phyloP scores from a whole-genome alignment of 2,797 vertebrate species.

The Lutjanus campechanus region DNA sequence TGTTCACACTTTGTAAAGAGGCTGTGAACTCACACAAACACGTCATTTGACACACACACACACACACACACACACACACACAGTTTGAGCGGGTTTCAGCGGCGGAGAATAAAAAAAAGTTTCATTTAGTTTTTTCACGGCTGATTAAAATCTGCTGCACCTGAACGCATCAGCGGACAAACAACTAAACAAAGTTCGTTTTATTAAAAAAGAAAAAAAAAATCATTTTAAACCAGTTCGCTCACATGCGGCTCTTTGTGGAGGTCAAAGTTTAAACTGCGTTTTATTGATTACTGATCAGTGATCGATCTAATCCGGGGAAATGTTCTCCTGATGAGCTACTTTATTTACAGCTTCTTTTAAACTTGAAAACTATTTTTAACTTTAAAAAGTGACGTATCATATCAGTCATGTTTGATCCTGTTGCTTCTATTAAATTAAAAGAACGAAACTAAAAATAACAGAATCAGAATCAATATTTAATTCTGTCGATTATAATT shows the following conservation, averaged over 20 bases:
- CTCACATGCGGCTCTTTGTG: neutral
- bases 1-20: neutral
- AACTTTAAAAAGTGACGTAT: no score
- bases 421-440: no score
- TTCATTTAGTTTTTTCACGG: constrained; percentile 5
- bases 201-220: no score
- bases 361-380: no score
- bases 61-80: no score
- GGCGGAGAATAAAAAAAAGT: neutral
- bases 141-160: constrained; percentile 3
- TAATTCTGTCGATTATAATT: no score
- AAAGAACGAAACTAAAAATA: no score
- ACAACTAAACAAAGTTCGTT: neutral
- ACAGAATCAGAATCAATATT: no score
- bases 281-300: constrained; percentile 16
- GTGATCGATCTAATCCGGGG: neutral
- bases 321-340: neutral
- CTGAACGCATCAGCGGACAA: neutral
- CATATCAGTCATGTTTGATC: no score
- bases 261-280: constrained; percentile 33
- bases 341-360: neutral
- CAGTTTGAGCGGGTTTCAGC: neutral
- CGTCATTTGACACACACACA: neutral
- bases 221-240: no score
- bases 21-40: neutral